These are phyloP conservation scores for Arrhamphus sclerolepis DNA, from an alignment of 2,797 vertebrate genomes.

Conservation along the genomic window DNA sequence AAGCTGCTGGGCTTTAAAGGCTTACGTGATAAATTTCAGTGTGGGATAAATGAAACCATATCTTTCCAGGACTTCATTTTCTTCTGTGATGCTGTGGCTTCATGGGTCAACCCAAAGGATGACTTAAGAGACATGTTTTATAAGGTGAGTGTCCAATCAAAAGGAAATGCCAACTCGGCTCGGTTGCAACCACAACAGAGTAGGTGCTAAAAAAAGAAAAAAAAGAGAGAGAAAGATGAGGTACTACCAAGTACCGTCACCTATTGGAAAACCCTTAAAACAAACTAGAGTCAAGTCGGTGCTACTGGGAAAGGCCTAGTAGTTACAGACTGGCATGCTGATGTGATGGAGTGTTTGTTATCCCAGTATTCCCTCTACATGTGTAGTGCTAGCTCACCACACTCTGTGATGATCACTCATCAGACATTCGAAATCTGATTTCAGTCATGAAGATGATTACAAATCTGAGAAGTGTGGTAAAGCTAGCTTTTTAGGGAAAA, in stretches of 20 bases:
- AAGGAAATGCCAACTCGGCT: no score
- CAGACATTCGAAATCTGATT: conserved; percentile 77
- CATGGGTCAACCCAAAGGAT: conserved; percentile 95
- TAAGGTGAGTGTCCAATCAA: conserved; percentile 80
- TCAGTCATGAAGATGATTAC: conserved; percentile 46
- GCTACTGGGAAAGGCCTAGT: no score
- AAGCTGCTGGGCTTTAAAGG: not conserved
- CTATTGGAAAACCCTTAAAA: no score
- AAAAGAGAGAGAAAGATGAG: no score
- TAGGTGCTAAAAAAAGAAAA: no score
- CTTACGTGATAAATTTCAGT: not conserved
- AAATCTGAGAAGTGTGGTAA: conserved; percentile 61
- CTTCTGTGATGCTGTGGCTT: conserved; percentile 95
- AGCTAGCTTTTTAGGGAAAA: not conserved
- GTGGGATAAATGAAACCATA: not conserved
- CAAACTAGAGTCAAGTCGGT: no score
- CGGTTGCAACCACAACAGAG: no score
- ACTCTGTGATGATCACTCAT: conserved; percentile 62
- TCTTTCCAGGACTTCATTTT: conserved; percentile 92
- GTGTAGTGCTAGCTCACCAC: conserved; percentile 12
- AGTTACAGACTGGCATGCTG: not conserved
- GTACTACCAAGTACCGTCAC: no score
- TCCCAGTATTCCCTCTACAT: not conserved
- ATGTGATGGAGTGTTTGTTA: not conserved
- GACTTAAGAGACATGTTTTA: conserved; percentile 97